Conservation (phyloP, 2,113 vertebrate species). For the Centropristis striata region DNA sequence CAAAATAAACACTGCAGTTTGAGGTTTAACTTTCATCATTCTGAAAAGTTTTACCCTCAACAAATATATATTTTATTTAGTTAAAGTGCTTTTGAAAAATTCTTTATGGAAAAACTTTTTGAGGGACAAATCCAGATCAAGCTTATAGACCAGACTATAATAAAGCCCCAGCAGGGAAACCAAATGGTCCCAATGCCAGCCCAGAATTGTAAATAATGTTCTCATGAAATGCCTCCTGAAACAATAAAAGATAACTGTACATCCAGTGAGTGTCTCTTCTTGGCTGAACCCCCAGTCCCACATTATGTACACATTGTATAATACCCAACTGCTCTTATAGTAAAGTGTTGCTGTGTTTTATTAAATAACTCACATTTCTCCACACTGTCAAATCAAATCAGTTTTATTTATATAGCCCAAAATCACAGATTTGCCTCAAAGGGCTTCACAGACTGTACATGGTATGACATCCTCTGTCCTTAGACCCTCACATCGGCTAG, state of each 20-base stretch:
- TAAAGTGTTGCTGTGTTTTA: no score
- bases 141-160: slow-evolving; percentile 16
- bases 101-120: neutral
- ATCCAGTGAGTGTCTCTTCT: slow-evolving; percentile 32
- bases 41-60: neutral
- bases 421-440: no score
- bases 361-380: no score
- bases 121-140: neutral
- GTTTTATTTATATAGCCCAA: no score
- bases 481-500: no score
- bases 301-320: neutral
- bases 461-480: no score
- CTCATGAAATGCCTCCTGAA: slow-evolving; percentile 66
- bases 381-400: no score
- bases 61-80: neutral
- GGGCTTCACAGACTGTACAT: no score
- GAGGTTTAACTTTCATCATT: slow-evolving; percentile 20
- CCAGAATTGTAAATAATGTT: slow-evolving; percentile 69
- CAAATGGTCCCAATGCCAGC: slow-evolving; percentile 26
- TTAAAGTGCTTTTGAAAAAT: neutral
- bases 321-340: neutral
- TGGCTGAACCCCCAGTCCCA: neutral
- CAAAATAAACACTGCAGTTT: slow-evolving; percentile 33
- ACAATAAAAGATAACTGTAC: slow-evolving; percentile 69
- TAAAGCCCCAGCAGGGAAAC: slow-evolving; percentile 8